phyloP scores from a whole-genome alignment of 2,113 vertebrate genomes.

The Phyllostomus hastatus region DNA sequence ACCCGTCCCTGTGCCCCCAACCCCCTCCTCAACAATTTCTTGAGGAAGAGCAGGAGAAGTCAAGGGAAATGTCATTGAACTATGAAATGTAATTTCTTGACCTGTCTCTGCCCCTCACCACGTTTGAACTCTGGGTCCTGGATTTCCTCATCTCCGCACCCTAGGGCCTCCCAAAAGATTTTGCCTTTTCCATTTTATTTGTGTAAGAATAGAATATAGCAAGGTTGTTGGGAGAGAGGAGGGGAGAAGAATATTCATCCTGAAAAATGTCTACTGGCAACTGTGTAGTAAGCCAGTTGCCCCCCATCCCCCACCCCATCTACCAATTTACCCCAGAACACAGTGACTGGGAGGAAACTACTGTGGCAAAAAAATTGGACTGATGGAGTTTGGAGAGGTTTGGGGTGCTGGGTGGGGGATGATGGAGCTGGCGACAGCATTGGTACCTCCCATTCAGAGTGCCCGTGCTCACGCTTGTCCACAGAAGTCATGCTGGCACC shows the following conservation, averaged over 20 bases:
- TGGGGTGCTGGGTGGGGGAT: not conserved
- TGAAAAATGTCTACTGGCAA: not conserved
- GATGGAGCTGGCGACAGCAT: not conserved
- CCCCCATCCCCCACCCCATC: rapidly evolving
- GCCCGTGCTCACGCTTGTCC: not conserved
- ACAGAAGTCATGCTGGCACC: not conserved
- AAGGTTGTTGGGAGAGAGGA: not conserved
- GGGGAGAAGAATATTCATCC: not conserved
- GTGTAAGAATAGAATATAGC: not conserved
- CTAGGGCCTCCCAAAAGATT: not conserved
- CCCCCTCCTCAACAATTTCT: not conserved
- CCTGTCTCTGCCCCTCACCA: not conserved
- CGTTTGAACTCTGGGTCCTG: not conserved
- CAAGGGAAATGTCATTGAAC: not conserved
- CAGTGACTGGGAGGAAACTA: not conserved
- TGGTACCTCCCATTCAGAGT: rapidly evolving
- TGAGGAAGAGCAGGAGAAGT: not conserved
- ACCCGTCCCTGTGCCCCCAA: not conserved
- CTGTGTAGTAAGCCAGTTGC: not conserved
- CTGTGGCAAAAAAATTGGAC: not conserved
- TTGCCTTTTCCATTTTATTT: not conserved
- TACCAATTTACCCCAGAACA: not conserved
- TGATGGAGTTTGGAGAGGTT: not conserved
- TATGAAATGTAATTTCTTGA: not conserved
- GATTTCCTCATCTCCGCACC: not conserved